Evolutionary conservation across 35 echinoderm and acorn worm species (phyloP).

Genomic region (Chiridota heheva): DNA sequence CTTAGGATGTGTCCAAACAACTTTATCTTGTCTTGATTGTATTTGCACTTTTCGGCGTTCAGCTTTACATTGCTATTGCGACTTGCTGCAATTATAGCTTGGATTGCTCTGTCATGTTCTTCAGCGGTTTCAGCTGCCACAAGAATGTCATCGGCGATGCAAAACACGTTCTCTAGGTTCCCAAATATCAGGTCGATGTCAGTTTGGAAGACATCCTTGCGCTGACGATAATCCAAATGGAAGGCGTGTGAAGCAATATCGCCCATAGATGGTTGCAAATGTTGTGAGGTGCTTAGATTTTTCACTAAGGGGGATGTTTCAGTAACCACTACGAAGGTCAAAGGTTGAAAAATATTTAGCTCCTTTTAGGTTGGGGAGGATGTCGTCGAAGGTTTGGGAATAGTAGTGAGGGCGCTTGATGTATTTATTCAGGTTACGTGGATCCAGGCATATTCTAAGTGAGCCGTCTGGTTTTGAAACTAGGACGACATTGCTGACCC

Average conservation of each 20-base stretch:
- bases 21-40: no score
- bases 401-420: slow-evolving; percentile 5
- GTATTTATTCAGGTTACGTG: slow-evolving; percentile 16
- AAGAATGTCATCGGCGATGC: slow-evolving; percentile 26
- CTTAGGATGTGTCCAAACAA: no score
- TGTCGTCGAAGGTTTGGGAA: slow-evolving; percentile 2
- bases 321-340: slow-evolving; percentile 27
- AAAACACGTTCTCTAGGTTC: slow-evolving; percentile 17
- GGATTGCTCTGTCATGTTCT: slow-evolving; percentile 15
- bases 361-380: slow-evolving; percentile 5
- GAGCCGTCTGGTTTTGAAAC: slow-evolving; percentile 20
- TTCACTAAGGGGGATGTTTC: slow-evolving; percentile 4
- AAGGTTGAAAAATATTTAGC: slow-evolving; percentile 31
- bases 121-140: slow-evolving; percentile 8
- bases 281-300: neutral
- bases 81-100: no score
- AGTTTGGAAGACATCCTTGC: slow-evolving; percentile 25
- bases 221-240: slow-evolving; percentile 13
- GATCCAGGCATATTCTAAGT: slow-evolving; percentile 26
- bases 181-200: no score
- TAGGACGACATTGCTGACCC: slow-evolving; percentile 20
- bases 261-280: slow-evolving; percentile 30
- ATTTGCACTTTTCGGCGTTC: no score
- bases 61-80: no score
- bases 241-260: slow-evolving; percentile 30